Evolutionary conservation across 2,888 invertebrate genomes (phyloP).

Genomic region (Sthenelais limicola): DNA sequence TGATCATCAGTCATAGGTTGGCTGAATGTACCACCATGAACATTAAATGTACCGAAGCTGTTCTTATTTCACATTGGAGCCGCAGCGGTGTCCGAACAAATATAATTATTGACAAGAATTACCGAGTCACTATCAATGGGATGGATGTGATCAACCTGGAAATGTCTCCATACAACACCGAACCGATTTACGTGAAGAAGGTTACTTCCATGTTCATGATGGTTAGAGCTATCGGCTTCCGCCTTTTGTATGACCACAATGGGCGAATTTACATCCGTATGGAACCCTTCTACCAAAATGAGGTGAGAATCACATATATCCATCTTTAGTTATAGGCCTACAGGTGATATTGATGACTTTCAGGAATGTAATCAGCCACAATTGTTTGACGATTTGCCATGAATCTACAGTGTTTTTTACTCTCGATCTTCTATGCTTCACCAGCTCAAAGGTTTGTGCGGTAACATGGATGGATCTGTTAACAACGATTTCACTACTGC

Average conservation of each 20-base stretch:
- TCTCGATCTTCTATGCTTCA: no score
- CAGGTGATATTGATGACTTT: no score
- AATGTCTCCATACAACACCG: slow-evolving; percentile 32
- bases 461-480: slow-evolving; percentile 75
- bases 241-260: slow-evolving; percentile 53
- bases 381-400: no score
- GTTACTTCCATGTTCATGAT: slow-evolving; percentile 53
- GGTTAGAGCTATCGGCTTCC: slow-evolving; percentile 56
- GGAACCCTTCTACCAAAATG: slow-evolving; percentile 51
- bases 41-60: slow-evolving; percentile 46
- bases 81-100: background rate
- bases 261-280: slow-evolving; percentile 54
- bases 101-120: slow-evolving; percentile 23
- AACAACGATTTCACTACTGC: slow-evolving; percentile 49
- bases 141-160: slow-evolving; percentile 12
- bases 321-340: no score
- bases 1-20: slow-evolving; percentile 48
- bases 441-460: slow-evolving; percentile 83
- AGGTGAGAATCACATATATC: no score
- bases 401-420: no score
- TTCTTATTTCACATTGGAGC: slow-evolving; percentile 38
- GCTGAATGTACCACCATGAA: slow-evolving; percentile 44
- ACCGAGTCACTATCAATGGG: slow-evolving; percentile 10
- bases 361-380: no score
- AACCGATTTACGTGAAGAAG: slow-evolving; percentile 53